Percentiles rank a stretch among this genome's conserved stretches.
Evolutionary conservation across 2,797 vertebrate species (phyloP).

Genomic region (Champsocephalus gunnari): DNA sequence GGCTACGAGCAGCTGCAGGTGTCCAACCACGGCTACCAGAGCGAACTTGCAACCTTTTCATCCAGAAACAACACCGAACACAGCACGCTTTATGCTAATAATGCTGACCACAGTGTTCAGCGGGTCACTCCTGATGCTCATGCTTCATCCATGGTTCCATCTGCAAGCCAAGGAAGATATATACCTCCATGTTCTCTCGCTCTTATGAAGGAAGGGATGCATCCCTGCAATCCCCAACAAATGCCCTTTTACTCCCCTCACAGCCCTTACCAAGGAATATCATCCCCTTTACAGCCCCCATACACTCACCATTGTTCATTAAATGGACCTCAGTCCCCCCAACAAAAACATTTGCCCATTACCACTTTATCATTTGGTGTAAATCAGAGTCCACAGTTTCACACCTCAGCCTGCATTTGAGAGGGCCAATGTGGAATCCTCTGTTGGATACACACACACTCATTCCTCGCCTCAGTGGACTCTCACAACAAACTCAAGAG

Average conservation of each 20-base stretch:
- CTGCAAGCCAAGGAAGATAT: constrained; percentile 6
- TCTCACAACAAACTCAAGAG: constrained; percentile 34
- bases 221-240: constrained; percentile 15
- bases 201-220: constrained; percentile 11
- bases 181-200: constrained; percentile 50
- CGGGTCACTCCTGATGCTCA: not conserved
- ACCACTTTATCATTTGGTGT: constrained; percentile 10
- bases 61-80: not conserved
- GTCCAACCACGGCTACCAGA: constrained; percentile 3
- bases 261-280: constrained; percentile 21
- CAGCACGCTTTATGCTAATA: not conserved
- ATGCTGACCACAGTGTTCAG: not conserved
- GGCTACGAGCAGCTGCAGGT: constrained; percentile 23
- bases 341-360: constrained; percentile 29
- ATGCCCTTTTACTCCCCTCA: constrained; percentile 34
- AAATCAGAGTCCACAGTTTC: constrained; percentile 28
- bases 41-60: not conserved
- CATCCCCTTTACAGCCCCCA: constrained; percentile 23
- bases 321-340: constrained; percentile 49
- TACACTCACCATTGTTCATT: constrained; percentile 32
- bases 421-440: not conserved
- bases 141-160: constrained; percentile 9
- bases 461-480: constrained; percentile 50
- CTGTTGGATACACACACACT: not conserved
- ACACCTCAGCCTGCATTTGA: constrained; percentile 23